phyloP scores from a whole-genome alignment of 2,888 invertebrate genomes.

The Drosophila acutilabella region DNA sequence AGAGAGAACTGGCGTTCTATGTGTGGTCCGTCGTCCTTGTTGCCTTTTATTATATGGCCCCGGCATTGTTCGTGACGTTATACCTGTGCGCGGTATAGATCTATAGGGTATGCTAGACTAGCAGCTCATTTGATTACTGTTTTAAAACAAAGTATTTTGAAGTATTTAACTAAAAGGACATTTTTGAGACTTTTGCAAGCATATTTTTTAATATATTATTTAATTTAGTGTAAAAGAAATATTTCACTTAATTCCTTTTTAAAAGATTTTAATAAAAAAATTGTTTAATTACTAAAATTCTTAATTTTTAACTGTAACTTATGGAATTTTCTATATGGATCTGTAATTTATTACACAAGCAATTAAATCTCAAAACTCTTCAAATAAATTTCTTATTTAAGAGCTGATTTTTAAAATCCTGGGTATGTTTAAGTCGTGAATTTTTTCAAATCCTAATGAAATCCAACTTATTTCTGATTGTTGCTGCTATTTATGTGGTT shows the following conservation, averaged over 20 bases:
- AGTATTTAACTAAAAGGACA: no score
- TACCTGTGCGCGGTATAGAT: constrained; percentile 6
- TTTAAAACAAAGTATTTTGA: no score
- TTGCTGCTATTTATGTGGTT: constrained; percentile 28
- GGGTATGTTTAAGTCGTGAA: constrained; percentile 26
- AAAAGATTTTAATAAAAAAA: no score
- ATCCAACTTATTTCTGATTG: constrained; percentile 56
- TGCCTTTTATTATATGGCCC: constrained; percentile 52
- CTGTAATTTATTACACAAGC: no score
- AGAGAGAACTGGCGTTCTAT: constrained; percentile 18
- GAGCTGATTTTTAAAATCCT: background rate
- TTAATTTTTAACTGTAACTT: no score
- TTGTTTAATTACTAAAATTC: no score
- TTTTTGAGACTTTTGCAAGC: no score
- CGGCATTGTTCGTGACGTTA: constrained; percentile 54
- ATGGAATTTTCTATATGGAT: no score
- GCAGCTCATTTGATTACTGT: background rate
- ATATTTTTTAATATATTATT: no score
- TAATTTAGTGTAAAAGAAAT: no score
- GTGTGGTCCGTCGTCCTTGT: constrained; percentile 47
- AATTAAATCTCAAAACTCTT: background rate
- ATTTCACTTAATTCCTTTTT: no score
- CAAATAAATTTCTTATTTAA: background rate
- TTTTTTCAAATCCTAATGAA: constrained; percentile 3
- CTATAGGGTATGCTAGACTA: constrained; percentile 4